phyloP scores from a whole-genome alignment of 2,888 invertebrate species.

The Perizoma affinitatum region DNA sequence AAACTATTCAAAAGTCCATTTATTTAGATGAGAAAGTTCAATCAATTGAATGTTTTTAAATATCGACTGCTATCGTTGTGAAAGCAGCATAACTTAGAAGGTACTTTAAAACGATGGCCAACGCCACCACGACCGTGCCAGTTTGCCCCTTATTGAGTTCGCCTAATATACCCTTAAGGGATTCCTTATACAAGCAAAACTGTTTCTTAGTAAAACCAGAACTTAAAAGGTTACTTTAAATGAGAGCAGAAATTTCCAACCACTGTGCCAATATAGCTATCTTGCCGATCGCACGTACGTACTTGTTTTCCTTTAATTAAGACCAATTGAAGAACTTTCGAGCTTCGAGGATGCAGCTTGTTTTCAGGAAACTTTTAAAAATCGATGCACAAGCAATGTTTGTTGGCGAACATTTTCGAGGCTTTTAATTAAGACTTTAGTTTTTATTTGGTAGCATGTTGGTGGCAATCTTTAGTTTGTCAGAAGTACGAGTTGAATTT shows the following conservation, averaged over 20 bases:
- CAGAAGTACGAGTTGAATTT: no score
- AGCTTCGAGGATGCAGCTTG: slow-evolving; percentile 37
- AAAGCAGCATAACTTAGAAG: no score
- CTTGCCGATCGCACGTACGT: slow-evolving; percentile 26
- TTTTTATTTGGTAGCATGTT: background rate
- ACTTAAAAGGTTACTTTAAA: slow-evolving; percentile 4
- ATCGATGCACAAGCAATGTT: slow-evolving; percentile 21
- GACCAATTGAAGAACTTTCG: slow-evolving; percentile 58
- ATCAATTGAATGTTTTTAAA: no score
- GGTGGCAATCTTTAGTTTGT: background rate
- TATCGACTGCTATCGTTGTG: no score
- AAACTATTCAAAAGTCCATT: no score
- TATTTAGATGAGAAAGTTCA: no score
- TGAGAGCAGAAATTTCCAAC: slow-evolving; percentile 17
- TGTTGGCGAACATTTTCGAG: slow-evolving; percentile 10
- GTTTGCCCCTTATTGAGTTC: no score
- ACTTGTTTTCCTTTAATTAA: slow-evolving; percentile 66
- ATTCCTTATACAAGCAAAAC: background rate
- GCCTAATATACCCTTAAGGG: background rate
- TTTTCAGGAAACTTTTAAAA: slow-evolving; percentile 30
- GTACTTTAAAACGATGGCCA: no score
- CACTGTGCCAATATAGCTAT: slow-evolving; percentile 28
- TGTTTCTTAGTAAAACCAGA: background rate
- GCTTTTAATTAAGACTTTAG: slow-evolving; percentile 6
- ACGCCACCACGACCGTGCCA: no score